Base-by-base conservation (phyloP, 2,888 invertebrate genomes). In the Trissonchulus sp. region DNA sequence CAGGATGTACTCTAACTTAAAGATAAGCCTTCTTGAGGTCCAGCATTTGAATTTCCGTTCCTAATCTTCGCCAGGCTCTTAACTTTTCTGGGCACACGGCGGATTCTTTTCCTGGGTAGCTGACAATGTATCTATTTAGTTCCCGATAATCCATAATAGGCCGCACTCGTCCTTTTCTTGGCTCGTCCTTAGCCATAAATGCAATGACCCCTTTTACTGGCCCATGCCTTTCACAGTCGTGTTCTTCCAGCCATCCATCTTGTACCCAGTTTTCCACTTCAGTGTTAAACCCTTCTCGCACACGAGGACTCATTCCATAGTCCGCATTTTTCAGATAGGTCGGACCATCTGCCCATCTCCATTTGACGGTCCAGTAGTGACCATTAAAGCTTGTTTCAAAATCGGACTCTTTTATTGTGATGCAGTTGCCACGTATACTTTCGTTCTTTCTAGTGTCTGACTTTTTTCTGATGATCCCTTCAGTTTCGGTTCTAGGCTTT, bases 371-470 rank as follows among this genome's bases (percentile, higher is more conserved):
- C 60, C 60, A 60, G 18, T 60, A 23, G 60, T n/a, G 18, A 60
- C n/a, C n/a, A 60, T 23, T 60, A 60, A 60, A 60, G 18, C n/a
- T n/a, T n/a, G n/a, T n/a, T 60, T 60, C 60, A 60, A 60, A 60
- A 60, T n/a, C n/a, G n/a, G n/a, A n/a, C n/a, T n/a, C n/a, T n/a
- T n/a, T n/a, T n/a, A n/a, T n/a, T n/a, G n/a, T 60, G n/a, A n/a
- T n/a, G n/a, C n/a, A n/a, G n/a, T n/a, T n/a, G n/a, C n/a, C n/a
- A n/a, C n/a, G n/a, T n/a, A n/a, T n/a, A n/a, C n/a, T n/a, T n/a
- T n/a, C n/a, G n/a, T n/a, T n/a, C 60, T n/a, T n/a, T n/a, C n/a
- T n/a, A n/a, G n/a, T n/a, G n/a, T n/a, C n/a, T n/a, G n/a, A n/a
- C n/a, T n/a, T n/a, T n/a, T n/a, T n/a, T n/a, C n/a, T n/a, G n/a